Evolutionary conservation across 2,888 invertebrate genomes (phyloP).

Genomic region (Andrena flavipes): DNA sequence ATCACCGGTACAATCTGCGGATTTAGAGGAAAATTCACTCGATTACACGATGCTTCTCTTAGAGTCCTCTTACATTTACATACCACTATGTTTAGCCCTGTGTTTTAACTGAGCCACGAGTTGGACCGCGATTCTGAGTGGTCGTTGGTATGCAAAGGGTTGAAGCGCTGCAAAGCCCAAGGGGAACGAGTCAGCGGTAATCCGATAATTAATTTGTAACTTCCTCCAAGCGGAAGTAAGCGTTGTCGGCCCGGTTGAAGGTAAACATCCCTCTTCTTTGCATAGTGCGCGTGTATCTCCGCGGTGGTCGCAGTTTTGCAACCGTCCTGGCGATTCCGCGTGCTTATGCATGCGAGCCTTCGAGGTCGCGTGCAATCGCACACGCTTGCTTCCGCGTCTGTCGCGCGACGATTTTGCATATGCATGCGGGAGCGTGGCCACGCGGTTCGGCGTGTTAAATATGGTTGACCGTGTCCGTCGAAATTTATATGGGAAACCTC

Average conservation of each 20-base stretch:
- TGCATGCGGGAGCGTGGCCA: conserved; percentile 35
- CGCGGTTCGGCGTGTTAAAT: conserved; percentile 30
- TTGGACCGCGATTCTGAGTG: neutral
- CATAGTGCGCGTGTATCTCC: conserved; percentile 23
- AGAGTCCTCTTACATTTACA: too few species aligned
- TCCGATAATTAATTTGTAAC: conserved; percentile 37
- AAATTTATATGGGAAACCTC: conserved; percentile 26
- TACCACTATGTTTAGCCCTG: neutral
- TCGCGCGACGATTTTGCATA: conserved; percentile 44
- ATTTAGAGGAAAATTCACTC: too few species aligned
- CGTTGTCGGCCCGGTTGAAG: neutral
- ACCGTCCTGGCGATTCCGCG: conserved; percentile 16
- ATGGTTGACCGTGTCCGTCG: neutral
- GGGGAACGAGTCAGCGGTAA: neutral
- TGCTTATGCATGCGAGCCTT: conserved; percentile 46
- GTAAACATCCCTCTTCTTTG: conserved; percentile 36
- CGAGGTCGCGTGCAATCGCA: conserved; percentile 37
- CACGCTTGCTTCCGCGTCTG: conserved; percentile 20
- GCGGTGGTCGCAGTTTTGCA: neutral
- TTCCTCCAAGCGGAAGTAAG: conserved; percentile 14
- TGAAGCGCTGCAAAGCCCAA: neutral
- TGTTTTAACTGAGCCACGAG: neutral
- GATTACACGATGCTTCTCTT: too few species aligned
- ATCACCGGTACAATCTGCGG: too few species aligned
- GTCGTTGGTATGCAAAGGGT: neutral